Conservation (phyloP, 2,888 invertebrate species). For the Cerceris ruficornis region DNA sequence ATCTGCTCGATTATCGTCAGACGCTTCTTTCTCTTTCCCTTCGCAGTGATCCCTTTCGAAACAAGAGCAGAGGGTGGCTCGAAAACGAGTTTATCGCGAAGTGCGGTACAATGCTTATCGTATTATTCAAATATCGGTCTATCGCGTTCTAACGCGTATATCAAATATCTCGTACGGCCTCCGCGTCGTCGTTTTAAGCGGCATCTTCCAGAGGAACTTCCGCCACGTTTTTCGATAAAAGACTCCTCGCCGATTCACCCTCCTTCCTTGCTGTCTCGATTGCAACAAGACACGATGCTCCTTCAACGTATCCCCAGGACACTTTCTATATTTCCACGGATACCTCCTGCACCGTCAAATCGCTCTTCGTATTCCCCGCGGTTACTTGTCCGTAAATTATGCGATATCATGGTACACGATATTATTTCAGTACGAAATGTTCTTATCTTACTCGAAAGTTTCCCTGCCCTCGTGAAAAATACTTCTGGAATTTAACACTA, state of each 20-base stretch:
- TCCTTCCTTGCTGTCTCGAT: constrained; percentile 9
- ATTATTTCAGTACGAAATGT: constrained; percentile 20
- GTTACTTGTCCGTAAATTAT: constrained; percentile 57
- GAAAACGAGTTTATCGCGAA: constrained; percentile 60
- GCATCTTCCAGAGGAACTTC: background rate
- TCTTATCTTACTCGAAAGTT: constrained; percentile 44
- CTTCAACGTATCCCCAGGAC: constrained; percentile 54
- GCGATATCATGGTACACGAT: constrained; percentile 28
- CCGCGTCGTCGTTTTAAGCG: background rate
- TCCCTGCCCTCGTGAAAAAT: background rate
- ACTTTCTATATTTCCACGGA: constrained; percentile 47
- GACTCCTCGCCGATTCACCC: background rate
- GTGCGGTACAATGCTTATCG: constrained; percentile 53
- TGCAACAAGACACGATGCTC: background rate
- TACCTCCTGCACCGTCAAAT: constrained; percentile 42
- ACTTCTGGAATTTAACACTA: constrained; percentile 6
- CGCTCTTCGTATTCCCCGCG: constrained; percentile 45
- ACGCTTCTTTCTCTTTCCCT: background rate
- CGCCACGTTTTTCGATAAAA: constrained; percentile 15
- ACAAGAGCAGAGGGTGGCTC: background rate
- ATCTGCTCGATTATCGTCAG: too few relatives aligned
- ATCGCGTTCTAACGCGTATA: constrained; percentile 13
- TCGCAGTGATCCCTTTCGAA: constrained; percentile 8
- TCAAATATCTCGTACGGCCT: constrained; percentile 41
- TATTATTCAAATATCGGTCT: constrained; percentile 68